A percentile compares a stretch with the other conserved stretches of the same genome.
These are phyloP conservation scores for Hippopotamus amphibius DNA, from an alignment of 2,113 vertebrate species.

Conservation along the genomic window DNA sequence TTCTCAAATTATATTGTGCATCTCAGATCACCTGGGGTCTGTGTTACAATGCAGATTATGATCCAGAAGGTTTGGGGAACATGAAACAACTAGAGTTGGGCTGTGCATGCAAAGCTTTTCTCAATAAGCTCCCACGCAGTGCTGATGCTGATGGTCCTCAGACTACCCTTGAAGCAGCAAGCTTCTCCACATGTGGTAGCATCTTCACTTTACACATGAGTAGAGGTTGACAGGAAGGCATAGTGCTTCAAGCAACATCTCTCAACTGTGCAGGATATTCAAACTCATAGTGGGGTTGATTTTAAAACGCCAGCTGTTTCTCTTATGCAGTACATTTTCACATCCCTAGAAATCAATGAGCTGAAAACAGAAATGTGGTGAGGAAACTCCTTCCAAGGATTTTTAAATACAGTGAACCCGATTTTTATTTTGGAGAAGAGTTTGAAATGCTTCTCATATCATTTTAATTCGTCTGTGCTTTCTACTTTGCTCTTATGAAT, in stretches of 20 bases:
- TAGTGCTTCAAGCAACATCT: not conserved
- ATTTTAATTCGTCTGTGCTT: not conserved
- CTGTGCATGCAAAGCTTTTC: not conserved
- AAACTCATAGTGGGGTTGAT: not conserved
- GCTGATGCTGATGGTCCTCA: not conserved
- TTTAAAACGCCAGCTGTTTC: not conserved
- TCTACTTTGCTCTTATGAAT: not conserved
- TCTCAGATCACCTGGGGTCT: not conserved
- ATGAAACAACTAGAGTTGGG: not conserved
- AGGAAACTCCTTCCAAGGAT: not conserved
- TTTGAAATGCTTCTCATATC: not conserved
- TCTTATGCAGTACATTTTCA: not conserved
- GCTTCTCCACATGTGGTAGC: not conserved
- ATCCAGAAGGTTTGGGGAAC: not conserved
- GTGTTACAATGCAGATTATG: not conserved
- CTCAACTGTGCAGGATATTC: not conserved
- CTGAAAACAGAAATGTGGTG: constrained; percentile 6
- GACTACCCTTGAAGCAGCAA: not conserved
- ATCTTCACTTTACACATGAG: not conserved
- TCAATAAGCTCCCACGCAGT: not conserved
- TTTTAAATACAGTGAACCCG: not conserved
- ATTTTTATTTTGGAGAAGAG: not conserved
- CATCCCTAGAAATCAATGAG: not conserved
- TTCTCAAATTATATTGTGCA: not conserved
- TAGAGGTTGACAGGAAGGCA: not conserved